A percentile compares a stretch with the other conserved stretches of the same genome.
Evolutionary conservation across 2,113 vertebrate species (phyloP).

Genomic region (Fukomys damarensis): DNA sequence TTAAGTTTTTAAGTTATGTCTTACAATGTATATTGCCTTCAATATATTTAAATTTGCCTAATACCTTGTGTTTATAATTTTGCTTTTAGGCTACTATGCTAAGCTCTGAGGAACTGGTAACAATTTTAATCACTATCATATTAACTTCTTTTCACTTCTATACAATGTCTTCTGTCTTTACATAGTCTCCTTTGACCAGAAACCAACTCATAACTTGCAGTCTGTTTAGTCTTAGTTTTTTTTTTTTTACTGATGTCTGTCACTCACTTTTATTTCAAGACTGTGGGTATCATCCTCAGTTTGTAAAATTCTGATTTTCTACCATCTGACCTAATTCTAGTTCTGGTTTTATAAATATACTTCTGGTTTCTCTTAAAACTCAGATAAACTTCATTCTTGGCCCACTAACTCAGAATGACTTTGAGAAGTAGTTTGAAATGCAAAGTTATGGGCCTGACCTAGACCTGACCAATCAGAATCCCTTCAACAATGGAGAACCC

Average conservation of each 20-base stretch:
- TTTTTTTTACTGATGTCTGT: not conserved
- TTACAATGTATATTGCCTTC: not conserved
- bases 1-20: conserved; percentile 20
- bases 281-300: not conserved
- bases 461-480: not conserved
- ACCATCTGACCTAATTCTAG: not conserved
- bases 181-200: not conserved
- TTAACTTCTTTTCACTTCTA: conserved; percentile 27
- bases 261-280: not conserved
- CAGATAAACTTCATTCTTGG: not conserved
- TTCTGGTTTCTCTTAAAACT: not conserved
- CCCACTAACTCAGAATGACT: not conserved
- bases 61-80: conserved; percentile 20
- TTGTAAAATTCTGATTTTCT: not conserved
- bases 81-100: conserved; percentile 68
- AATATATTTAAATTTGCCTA: conserved; percentile 60
- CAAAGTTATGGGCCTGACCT: not conserved
- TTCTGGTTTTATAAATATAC: not conserved
- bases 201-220: not conserved
- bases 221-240: not conserved
- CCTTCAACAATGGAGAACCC: not conserved
- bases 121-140: conserved; percentile 55
- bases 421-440: not conserved
- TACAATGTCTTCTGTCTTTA: not conserved
- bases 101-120: conserved; percentile 79